These are phyloP conservation scores for Trematomus loennbergii DNA, from an alignment of 2,113 vertebrate species.

Conservation along the genomic window DNA sequence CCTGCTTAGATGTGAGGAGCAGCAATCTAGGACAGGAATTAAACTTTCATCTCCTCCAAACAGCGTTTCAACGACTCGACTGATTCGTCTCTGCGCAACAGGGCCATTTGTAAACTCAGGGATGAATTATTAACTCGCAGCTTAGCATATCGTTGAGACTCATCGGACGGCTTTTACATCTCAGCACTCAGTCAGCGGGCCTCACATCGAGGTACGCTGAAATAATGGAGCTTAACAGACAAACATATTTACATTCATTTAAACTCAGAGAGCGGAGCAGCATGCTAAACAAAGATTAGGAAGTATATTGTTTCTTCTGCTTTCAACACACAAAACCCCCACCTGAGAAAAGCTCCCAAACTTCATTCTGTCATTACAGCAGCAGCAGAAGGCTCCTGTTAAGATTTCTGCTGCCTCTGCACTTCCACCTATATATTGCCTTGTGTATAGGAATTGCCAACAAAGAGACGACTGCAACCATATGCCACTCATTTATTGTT, in stretches of 20 bases:
- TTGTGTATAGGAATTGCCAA: slow-evolving; percentile 77
- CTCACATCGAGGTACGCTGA: slow-evolving; percentile 45
- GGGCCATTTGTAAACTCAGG: slow-evolving; percentile 83
- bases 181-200: slow-evolving; percentile 57
- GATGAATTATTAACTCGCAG: slow-evolving; percentile 81
- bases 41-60: slow-evolving; percentile 84
- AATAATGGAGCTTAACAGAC: slow-evolving; percentile 38
- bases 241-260: slow-evolving; percentile 52
- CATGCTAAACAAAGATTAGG: slow-evolving; percentile 21
- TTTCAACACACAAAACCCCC: too few relatives aligned
- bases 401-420: slow-evolving; percentile 78
- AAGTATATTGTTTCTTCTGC: slow-evolving; percentile 2
- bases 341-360: slow-evolving; percentile 48
- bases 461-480: slow-evolving; percentile 75
- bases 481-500: slow-evolving; percentile 79
- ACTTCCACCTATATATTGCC: slow-evolving; percentile 78
- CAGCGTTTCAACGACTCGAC: slow-evolving; percentile 78
- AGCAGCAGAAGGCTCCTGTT: slow-evolving; percentile 71
- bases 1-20: slow-evolving; percentile 71
- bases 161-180: slow-evolving; percentile 71
- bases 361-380: slow-evolving; percentile 76
- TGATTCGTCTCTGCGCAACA: slow-evolving; percentile 77
- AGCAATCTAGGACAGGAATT: slow-evolving; percentile 83
- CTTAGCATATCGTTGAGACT: slow-evolving; percentile 75
- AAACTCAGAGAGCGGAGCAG: slow-evolving; percentile 3